These are phyloP conservation scores for Drosophila sulfurigaster DNA, from an alignment of 1,140 invertebrate genomes.

Conservation along the genomic window DNA sequence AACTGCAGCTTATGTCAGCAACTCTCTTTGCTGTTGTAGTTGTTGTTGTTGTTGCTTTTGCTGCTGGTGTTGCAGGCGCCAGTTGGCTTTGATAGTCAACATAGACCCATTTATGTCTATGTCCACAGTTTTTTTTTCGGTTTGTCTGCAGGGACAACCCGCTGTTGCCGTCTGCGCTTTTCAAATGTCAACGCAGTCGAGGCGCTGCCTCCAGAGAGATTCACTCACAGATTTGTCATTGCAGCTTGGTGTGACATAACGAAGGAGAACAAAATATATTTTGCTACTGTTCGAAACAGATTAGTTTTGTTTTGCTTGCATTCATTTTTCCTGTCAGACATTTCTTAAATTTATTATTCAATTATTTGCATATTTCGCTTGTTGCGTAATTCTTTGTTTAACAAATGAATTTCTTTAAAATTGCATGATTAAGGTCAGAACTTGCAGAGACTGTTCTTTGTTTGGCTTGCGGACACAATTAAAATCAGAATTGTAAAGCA, in stretches of 20 bases:
- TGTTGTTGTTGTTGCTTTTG: constrained; percentile 16
- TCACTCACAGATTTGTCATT: constrained; percentile 23
- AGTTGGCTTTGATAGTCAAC: constrained; percentile 34
- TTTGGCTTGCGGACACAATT: too few relatives aligned
- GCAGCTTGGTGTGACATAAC: neutral
- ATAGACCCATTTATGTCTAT: constrained; percentile 18
- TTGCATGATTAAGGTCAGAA: too few relatives aligned
- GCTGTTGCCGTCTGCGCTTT: constrained; percentile 56
- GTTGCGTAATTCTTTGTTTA: too few relatives aligned
- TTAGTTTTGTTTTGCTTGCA: neutral
- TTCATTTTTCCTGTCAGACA: too few relatives aligned
- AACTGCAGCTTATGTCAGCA: constrained; percentile 8
- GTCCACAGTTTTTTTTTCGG: constrained; percentile 41
- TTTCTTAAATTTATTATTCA: too few relatives aligned
- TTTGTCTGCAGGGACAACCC: constrained; percentile 55
- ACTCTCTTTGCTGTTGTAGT: neutral
- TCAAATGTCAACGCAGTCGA: constrained; percentile 59
- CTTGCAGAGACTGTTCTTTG: too few relatives aligned
- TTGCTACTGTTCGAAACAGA: neutral
- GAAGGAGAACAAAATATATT: neutral
- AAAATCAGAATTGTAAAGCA: too few relatives aligned
- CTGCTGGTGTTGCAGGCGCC: constrained; percentile 50
- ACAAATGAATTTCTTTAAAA: too few relatives aligned
- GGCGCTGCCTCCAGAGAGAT: constrained; percentile 20
- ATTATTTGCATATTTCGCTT: too few relatives aligned